These are phyloP conservation scores for Enteromius trimaculatus DNA, from an alignment of 2,797 vertebrate species.

Conservation along the genomic window DNA sequence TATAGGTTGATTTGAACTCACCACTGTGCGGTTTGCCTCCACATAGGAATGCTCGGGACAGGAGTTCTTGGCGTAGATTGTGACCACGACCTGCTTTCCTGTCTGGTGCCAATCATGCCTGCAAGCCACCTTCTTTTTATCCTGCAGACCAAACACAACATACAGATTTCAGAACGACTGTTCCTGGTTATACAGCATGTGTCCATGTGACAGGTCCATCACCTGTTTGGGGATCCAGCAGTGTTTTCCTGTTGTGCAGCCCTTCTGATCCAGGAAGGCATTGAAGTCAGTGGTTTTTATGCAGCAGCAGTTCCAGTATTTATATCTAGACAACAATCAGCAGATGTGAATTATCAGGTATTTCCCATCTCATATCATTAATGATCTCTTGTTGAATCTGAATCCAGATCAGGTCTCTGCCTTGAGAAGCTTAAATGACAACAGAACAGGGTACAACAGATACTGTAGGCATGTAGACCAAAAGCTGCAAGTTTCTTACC, in stretches of 20 bases:
- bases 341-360: not conserved
- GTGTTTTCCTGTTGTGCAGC: constrained; percentile 86
- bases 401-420: not conserved
- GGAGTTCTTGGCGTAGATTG: constrained; percentile 88
- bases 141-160: constrained; percentile 57
- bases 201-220: constrained; percentile 41
- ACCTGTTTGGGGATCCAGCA: constrained; percentile 84
- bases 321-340: constrained; percentile 79
- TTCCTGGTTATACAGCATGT: not conserved
- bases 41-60: constrained; percentile 80
- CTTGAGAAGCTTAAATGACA: constrained; percentile 1
- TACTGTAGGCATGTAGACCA: not conserved
- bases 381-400: not conserved
- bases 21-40: constrained; percentile 85
- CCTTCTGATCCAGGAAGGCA: constrained; percentile 90
- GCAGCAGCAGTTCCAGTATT: constrained; percentile 96
- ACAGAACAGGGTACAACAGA: not conserved
- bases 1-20: constrained; percentile 68
- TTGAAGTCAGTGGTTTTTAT: constrained; percentile 90
- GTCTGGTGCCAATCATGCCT: constrained; percentile 97
- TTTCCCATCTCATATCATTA: not conserved
- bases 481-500: constrained; percentile 75
- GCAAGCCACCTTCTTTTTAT: constrained; percentile 84
- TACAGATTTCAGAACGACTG: not conserved
- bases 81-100: constrained; percentile 83